Percentiles rank a stretch among this genome's conserved stretches.
Conservation (phyloP, 2,797 vertebrate genomes). For the Macrochelys suwanniensis region DNA sequence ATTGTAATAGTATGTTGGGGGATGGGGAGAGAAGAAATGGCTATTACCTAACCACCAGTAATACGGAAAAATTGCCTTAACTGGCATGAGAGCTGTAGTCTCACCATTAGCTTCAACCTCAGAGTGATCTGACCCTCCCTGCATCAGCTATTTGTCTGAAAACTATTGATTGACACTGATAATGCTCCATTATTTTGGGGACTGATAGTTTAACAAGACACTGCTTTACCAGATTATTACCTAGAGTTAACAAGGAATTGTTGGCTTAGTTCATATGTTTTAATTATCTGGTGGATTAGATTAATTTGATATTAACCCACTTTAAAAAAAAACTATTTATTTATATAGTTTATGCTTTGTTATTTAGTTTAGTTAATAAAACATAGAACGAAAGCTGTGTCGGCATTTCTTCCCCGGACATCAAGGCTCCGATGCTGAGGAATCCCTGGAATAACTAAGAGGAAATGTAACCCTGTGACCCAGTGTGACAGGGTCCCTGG, state of each 20-base stretch:
- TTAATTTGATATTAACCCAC: not conserved
- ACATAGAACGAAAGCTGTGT: not conserved
- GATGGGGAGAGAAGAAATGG: not conserved
- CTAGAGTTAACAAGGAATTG: not conserved
- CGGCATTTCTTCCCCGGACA: not conserved
- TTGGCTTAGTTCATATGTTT: not conserved
- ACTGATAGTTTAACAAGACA: not conserved
- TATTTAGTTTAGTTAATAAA: not conserved
- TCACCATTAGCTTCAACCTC: not conserved
- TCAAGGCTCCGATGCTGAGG: not conserved
- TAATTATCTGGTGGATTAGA: not conserved
- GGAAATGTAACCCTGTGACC: too few relatives aligned
- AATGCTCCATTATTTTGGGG: not conserved
- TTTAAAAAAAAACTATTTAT: not conserved
- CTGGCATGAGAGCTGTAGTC: not conserved
- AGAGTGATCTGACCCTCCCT: not conserved
- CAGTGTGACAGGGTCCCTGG: too few relatives aligned
- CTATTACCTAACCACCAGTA: not conserved
- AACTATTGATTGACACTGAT: not conserved
- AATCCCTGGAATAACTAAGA: not conserved
- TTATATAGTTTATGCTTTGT: not conserved
- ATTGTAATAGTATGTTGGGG: not conserved
- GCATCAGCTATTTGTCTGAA: not conserved
- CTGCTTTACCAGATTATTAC: not conserved
- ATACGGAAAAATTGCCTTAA: not conserved